These are phyloP conservation scores for Scelioninae gen. 2 DNA, from an alignment of 2,888 invertebrate species.

Conservation along the genomic window DNA sequence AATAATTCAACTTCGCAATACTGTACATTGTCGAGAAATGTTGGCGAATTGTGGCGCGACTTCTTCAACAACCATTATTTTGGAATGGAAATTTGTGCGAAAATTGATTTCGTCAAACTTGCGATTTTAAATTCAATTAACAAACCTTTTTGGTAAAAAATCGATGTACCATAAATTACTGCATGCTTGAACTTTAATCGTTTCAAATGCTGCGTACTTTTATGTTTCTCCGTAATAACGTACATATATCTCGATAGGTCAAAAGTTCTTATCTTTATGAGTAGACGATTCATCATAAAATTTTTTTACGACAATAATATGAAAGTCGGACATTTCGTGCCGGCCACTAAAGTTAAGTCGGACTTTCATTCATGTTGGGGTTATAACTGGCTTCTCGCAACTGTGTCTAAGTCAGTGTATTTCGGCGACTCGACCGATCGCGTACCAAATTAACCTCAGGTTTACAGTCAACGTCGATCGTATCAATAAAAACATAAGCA, in stretches of 20 bases:
- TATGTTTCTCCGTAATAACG: constrained; percentile 4
- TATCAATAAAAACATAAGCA: constrained; percentile 33
- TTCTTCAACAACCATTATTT: too few relatives aligned
- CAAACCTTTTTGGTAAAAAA: too few relatives aligned
- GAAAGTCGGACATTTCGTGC: constrained; percentile 63
- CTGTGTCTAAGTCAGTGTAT: constrained; percentile 17
- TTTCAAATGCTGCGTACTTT: constrained; percentile 9
- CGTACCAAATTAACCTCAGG: constrained; percentile 27
- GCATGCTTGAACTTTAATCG: too few relatives aligned
- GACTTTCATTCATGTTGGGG: constrained; percentile 11
- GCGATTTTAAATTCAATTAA: too few relatives aligned
- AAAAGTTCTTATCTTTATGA: constrained; percentile 26
- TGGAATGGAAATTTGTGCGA: too few relatives aligned
- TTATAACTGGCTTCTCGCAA: constrained; percentile 17
- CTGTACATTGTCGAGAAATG: too few relatives aligned
- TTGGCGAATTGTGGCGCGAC: too few relatives aligned
- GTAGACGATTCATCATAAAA: constrained; percentile 65
- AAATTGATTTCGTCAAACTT: too few relatives aligned
- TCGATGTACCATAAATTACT: too few relatives aligned
- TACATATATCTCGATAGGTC: constrained; percentile 21
- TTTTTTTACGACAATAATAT: constrained; percentile 68
- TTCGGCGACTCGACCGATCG: constrained; percentile 15
- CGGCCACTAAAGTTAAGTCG: constrained; percentile 20
- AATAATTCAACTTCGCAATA: background rate
- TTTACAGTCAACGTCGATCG: constrained; percentile 29